Conservation (phyloP, 53 echinoderm and acorn worm genomes). For the Antedon mediterranea region DNA sequence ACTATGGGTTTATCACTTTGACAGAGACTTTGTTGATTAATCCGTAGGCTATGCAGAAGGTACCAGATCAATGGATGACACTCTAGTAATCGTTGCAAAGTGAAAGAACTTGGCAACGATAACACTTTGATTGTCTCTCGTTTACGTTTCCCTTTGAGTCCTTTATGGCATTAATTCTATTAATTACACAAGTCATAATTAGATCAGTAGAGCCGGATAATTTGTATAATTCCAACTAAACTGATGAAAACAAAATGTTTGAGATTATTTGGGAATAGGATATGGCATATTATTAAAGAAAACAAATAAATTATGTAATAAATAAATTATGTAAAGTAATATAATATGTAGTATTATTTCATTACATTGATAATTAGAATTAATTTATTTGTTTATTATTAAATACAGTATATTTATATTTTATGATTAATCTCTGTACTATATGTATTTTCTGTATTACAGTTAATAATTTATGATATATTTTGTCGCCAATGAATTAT, state of each 20-base stretch:
- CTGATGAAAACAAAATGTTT: not conserved
- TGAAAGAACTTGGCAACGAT: not conserved
- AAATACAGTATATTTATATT: too few species aligned
- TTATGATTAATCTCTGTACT: too few species aligned
- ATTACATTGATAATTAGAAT: not conserved
- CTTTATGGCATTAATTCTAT: not conserved
- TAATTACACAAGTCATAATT: not conserved
- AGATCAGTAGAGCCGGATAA: not conserved
- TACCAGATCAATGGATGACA: not conserved
- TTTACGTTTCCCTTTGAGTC: not conserved
- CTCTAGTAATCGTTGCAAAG: not conserved
- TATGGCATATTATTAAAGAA: not conserved
- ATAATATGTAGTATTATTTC: not conserved
- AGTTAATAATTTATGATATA: too few species aligned
- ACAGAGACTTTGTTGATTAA: not conserved
- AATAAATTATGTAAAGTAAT: not conserved
- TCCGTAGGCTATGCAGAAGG: not conserved
- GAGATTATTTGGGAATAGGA: not conserved
- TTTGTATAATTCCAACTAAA: not conserved
- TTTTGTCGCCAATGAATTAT: too few species aligned
- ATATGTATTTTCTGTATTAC: too few species aligned
- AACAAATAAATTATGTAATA: not conserved
- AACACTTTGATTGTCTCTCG: not conserved
- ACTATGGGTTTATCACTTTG: too few species aligned
- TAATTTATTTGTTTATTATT: too few species aligned